Conservation (phyloP, 2,113 vertebrate genomes). For the Chlamydotis undulata region DNA sequence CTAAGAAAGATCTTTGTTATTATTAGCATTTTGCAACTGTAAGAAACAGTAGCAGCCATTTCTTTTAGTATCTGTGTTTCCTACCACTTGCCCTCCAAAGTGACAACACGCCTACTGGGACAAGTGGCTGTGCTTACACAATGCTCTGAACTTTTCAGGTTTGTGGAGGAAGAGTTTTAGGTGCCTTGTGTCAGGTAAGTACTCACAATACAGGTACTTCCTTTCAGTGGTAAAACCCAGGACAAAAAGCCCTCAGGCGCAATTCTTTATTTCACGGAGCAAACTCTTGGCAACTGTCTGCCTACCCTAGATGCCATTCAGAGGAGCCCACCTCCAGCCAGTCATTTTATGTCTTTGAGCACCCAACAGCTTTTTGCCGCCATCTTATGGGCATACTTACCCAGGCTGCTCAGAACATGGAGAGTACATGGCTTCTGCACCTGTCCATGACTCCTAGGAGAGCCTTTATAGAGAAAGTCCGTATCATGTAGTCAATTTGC, state of each 20-base stretch:
- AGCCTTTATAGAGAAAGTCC: neutral
- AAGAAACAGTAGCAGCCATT: neutral
- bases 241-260: neutral
- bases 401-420: neutral
- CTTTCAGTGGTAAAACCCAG: neutral
- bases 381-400: neutral
- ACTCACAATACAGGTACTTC: accelerated
- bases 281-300: neutral
- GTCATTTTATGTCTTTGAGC: neutral
- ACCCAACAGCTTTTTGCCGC: neutral
- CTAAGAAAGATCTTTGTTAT: neutral
- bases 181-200: neutral
- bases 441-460: neutral
- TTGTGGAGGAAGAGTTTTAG: neutral
- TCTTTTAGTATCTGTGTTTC: neutral
- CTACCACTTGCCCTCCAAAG: neutral
- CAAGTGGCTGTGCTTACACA: neutral
- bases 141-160: neutral
- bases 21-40: neutral
- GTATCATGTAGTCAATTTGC: neutral
- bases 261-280: neutral
- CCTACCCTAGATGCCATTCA: neutral
- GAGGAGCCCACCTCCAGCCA: neutral
- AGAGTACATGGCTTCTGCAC: neutral
- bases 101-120: neutral